Conservation (phyloP, 2,113 vertebrate genomes). For the Herpailurus yagouaroundi region DNA sequence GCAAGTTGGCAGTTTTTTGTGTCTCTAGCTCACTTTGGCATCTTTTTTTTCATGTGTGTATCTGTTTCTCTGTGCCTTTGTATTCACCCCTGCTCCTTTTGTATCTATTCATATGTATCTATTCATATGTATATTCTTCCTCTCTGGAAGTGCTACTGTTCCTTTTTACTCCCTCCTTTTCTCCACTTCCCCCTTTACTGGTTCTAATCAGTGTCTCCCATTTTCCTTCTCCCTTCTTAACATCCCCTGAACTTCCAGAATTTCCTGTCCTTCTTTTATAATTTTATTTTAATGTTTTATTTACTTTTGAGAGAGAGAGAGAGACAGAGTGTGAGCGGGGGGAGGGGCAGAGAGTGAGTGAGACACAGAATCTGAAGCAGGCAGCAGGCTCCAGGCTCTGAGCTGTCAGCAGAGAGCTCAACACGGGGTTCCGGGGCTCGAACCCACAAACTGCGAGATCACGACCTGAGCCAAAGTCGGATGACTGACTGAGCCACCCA, state of each 20-base stretch:
- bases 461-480: too few relatives aligned
- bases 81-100: neutral
- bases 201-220: neutral
- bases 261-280: neutral
- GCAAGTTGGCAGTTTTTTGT: neutral
- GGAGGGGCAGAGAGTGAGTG: too few relatives aligned
- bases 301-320: too few relatives aligned
- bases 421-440: too few relatives aligned
- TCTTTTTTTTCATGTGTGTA: neutral
- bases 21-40: neutral
- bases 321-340: too few relatives aligned
- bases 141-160: neutral
- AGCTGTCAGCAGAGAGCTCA: too few relatives aligned
- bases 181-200: neutral
- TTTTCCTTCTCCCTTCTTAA: neutral
- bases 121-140: neutral
- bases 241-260: neutral
- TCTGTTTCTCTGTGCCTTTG: neutral
- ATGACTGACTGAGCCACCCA: too few relatives aligned
- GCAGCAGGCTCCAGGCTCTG: too few relatives aligned
- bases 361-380: too few relatives aligned
- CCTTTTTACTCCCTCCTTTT: neutral
- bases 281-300: too few relatives aligned
- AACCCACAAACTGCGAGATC: too few relatives aligned
- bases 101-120: neutral